Conservation (phyloP, 2,888 invertebrate genomes). For the Craniophora ligustri region DNA sequence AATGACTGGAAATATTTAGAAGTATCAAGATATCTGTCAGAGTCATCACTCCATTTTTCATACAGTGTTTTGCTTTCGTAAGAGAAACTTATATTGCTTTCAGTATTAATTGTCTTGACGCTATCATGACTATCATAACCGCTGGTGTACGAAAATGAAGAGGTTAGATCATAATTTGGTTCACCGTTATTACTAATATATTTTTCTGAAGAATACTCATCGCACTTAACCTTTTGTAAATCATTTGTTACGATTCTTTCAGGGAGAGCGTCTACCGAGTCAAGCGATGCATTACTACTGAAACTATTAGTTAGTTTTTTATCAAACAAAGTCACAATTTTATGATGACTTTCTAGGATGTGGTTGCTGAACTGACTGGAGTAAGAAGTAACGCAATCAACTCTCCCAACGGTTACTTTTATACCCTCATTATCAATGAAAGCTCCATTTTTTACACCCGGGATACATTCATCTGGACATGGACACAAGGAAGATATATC, state of each 20-base stretch:
- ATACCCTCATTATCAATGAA: conserved; percentile 77
- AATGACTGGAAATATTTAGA: neutral
- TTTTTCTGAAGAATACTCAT: neutral
- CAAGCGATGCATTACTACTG: conserved; percentile 14
- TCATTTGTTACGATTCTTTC: conserved; percentile 4
- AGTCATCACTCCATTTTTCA: conserved; percentile 1
- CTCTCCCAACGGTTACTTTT: conserved; percentile 77
- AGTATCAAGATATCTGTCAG: neutral
- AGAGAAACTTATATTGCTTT: conserved; percentile 6
- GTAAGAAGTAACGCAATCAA: conserved; percentile 63
- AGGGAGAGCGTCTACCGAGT: neutral
- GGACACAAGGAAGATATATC: conserved; percentile 76
- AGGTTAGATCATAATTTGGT: conserved; percentile 10
- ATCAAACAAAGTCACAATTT: conserved; percentile 16
- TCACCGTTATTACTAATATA: conserved; percentile 4
- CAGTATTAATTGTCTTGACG: neutral
- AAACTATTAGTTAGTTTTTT: conserved; percentile 4
- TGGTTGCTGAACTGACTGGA: conserved; percentile 29
- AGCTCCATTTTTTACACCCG: conserved; percentile 72
- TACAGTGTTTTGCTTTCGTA: neutral
- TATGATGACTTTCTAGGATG: neutral
- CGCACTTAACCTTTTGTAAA: conserved; percentile 20
- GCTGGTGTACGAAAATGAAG: conserved; percentile 7
- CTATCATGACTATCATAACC: conserved; percentile 1
- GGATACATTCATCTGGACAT: conserved; percentile 76